These are phyloP conservation scores for Lepus americanus DNA, from an alignment of 2,113 vertebrate genomes.

Conservation along the genomic window DNA sequence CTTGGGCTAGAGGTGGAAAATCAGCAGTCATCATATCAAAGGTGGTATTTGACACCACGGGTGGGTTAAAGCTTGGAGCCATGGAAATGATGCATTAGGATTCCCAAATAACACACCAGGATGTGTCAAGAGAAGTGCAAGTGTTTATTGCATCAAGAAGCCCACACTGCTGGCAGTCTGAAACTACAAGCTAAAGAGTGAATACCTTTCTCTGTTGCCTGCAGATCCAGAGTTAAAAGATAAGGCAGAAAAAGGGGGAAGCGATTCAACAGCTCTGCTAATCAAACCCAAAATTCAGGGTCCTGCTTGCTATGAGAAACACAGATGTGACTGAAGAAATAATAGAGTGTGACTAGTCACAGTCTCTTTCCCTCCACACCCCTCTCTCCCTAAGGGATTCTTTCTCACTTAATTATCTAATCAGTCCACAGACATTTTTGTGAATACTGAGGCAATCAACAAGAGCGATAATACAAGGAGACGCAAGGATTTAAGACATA, in stretches of 20 bases:
- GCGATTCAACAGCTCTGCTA: background rate
- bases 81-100: background rate
- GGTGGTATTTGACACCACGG: background rate
- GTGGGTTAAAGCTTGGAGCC: background rate
- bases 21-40: background rate
- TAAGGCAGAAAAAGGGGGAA: no score
- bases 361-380: background rate
- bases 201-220: background rate
- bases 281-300: background rate
- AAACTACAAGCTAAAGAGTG: background rate
- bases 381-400: background rate
- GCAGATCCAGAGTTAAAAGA: background rate
- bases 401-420: constrained; percentile 20
- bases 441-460: background rate
- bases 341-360: background rate
- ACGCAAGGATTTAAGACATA: constrained; percentile 7
- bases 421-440: background rate
- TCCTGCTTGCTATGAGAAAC: constrained; percentile 14
- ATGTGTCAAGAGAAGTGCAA: background rate
- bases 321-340: background rate
- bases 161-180: background rate
- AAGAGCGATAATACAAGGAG: background rate
- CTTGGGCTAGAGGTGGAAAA: background rate
- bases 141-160: background rate
- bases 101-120: background rate